These are phyloP conservation scores for Bos indicus DNA, from an alignment of 2,113 vertebrate genomes.

Conservation along the genomic window DNA sequence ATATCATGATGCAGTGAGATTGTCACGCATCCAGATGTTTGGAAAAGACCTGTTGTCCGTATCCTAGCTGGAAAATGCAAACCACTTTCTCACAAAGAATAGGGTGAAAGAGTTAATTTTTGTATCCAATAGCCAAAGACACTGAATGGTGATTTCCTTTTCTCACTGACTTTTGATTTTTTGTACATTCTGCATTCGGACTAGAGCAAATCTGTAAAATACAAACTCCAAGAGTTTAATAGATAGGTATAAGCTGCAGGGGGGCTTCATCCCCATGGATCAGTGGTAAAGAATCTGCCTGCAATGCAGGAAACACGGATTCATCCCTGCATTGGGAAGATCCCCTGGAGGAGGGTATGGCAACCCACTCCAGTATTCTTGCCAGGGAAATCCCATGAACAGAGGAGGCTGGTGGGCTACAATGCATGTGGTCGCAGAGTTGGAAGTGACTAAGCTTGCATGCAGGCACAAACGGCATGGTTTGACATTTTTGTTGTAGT, in stretches of 20 bases:
- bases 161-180: not conserved
- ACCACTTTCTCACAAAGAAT: not conserved
- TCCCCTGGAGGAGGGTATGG: not conserved
- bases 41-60: not conserved
- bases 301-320: not conserved
- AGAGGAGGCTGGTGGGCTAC: not conserved
- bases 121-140: not conserved
- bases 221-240: not conserved
- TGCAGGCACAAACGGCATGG: not conserved
- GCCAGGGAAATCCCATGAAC: not conserved
- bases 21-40: not conserved
- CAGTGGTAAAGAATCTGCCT: not conserved
- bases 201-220: not conserved
- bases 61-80: not conserved
- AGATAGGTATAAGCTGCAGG: not conserved
- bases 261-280: rapidly evolving
- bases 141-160: not conserved
- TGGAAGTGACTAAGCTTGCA: not conserved
- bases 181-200: not conserved
- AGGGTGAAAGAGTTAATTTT: not conserved
- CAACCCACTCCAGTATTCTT: not conserved
- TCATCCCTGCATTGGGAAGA: not conserved
- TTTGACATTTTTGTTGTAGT: not conserved
- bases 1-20: not conserved
- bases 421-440: not conserved